Percentiles rank a stretch among this genome's conserved stretches.
These are phyloP conservation scores for Cheilinus undulatus DNA, from an alignment of 2,113 vertebrate genomes.

Conservation along the genomic window DNA sequence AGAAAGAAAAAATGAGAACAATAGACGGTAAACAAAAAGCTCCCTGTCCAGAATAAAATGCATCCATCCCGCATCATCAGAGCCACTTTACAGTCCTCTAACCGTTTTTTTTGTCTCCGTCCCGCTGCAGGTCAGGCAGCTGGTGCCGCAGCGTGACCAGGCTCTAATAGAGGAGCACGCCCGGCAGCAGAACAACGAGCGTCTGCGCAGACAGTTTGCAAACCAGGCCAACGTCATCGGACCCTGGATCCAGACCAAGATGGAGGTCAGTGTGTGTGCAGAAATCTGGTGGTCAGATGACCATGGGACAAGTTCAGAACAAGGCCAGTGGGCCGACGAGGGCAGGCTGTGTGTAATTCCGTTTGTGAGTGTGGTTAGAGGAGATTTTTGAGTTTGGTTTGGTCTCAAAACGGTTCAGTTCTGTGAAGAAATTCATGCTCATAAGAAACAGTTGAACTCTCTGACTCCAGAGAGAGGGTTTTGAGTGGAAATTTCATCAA, in stretches of 20 bases:
- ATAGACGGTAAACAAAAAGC: too few species aligned
- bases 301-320: background rate
- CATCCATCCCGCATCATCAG: too few species aligned
- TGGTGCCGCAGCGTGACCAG: constrained; percentile 96
- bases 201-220: constrained; percentile 95
- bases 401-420: background rate
- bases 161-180: constrained; percentile 95
- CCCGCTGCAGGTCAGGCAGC: constrained; percentile 88
- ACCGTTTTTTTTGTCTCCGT: background rate
- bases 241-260: constrained; percentile 99
- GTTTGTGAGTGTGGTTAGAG: background rate
- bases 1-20: too few species aligned
- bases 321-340: background rate
- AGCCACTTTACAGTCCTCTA: background rate
- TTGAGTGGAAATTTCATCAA: too few species aligned
- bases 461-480: too few species aligned
- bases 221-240: constrained; percentile 97
- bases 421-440: background rate
- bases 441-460: background rate
- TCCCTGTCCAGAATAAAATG: too few species aligned
- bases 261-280: constrained; percentile 87
- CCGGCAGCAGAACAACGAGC: constrained; percentile 97
- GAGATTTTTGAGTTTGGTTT: background rate
- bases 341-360: background rate
- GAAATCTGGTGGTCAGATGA: background rate